These are phyloP conservation scores for Archivesica marissinica DNA, from an alignment of 1,140 invertebrate genomes.

Conservation along the genomic window DNA sequence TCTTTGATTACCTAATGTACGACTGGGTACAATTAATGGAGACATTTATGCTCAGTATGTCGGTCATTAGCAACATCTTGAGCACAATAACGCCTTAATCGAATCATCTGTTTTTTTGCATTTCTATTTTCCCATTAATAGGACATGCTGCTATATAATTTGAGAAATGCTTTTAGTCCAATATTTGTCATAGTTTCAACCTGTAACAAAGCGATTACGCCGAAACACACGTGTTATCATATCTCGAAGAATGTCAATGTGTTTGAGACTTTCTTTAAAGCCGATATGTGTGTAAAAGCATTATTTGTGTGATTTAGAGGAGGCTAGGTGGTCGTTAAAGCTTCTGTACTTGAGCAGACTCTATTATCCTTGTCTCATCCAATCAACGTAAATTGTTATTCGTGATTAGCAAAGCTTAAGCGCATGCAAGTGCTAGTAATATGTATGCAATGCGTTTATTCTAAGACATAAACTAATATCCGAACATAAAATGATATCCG, in stretches of 20 bases:
- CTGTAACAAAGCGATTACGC: background rate
- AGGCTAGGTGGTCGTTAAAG: background rate
- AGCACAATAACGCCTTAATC: background rate
- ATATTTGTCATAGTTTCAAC: constrained; percentile 10
- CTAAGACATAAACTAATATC: background rate
- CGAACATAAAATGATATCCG: background rate
- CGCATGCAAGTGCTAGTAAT: background rate
- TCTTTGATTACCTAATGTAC: no score
- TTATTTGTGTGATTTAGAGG: background rate
- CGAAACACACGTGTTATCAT: background rate
- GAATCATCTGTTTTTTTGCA: background rate
- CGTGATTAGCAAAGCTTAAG: background rate
- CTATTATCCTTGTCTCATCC: background rate
- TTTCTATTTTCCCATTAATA: background rate
- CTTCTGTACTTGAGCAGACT: background rate
- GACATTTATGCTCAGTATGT: background rate
- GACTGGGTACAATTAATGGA: background rate
- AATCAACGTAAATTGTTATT: background rate
- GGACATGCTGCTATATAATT: background rate
- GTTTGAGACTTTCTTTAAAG: constrained; percentile 1
- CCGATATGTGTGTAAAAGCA: no score
- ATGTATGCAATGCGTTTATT: background rate
- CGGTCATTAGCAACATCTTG: background rate
- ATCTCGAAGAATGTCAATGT: background rate
- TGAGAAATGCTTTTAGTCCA: constrained; percentile 18